Base-by-base conservation (phyloP, 2,797 vertebrate genomes). In the Leptoclinus maculatus region DNA sequence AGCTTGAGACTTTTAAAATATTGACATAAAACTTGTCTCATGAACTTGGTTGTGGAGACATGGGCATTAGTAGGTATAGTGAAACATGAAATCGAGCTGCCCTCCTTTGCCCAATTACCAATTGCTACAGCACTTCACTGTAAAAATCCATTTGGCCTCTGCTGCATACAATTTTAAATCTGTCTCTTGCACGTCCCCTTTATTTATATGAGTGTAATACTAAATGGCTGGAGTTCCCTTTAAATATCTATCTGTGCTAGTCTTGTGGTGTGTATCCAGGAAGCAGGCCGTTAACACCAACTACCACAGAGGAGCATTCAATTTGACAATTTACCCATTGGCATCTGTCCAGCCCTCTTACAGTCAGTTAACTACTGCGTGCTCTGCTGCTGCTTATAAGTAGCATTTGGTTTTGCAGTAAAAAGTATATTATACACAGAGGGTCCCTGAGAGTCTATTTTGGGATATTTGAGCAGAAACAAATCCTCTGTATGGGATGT, bases 311-410 rank as follows among this genome's bases (percentile, higher is more conserved):
- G 25, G 16, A 68, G 27, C 43, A 69, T 81, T 86, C 64, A 38
- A 80, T 79, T 75, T 85, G 76, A 39, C 68, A 72, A 47, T 63
- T 82, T 76, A 76, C 36, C 43, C 80, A 63, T 78, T 68, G 43
- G 41, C 72, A 39, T 71, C 43, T 76, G 59, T 34, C 75, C 57
- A 68, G 54, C 39, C 54, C 21, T 74, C 47, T 71, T 23, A 45
- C 47, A 12, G 27, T 74, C 38, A 49, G 13, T 51, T 32, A 13
- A 72, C 38, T 78, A 56, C 79, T 80, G 53, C 45, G 53, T 74
- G 34, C 54, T 23, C 19, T 21, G 45, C 49, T 78, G 5, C 49
- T 51, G 58, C 63, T 49, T 77, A 13, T 78, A 25, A 77, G 36
- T 12, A 72, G 23, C 62, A 71, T 51, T 17, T 51, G 34, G 16